A percentile compares a stretch with the other conserved stretches of the same genome.
These are phyloP conservation scores for Orchesella cincta DNA, from an alignment of 1,140 invertebrate genomes.

Conservation along the genomic window DNA sequence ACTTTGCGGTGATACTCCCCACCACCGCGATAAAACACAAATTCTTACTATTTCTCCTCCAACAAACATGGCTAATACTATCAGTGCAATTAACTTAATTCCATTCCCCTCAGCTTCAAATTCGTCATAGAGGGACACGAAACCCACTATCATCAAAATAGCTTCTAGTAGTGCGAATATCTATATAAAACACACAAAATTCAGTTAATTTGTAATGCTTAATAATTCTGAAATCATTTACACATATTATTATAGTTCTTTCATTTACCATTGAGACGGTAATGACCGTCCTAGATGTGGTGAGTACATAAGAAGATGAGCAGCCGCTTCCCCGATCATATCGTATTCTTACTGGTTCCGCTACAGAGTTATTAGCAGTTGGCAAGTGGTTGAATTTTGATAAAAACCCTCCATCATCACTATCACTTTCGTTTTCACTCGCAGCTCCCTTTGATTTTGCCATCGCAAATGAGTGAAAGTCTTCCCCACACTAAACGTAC, in stretches of 20 bases:
- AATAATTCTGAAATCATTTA: not conserved
- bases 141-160: not conserved
- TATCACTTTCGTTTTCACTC: slow-evolving; percentile 15
- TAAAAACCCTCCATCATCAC: slow-evolving; percentile 12
- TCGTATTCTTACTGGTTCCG: not conserved
- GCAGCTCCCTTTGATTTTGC: not conserved
- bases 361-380: not conserved
- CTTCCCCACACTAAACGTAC: no score
- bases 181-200: not conserved
- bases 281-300: not conserved
- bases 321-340: not conserved
- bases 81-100: not conserved
- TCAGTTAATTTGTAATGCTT: not conserved
- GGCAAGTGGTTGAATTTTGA: slow-evolving; percentile 16
- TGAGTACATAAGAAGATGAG: not conserved
- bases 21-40: slow-evolving; percentile 11
- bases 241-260: not conserved
- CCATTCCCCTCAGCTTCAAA: not conserved
- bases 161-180: not conserved
- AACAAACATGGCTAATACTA: not conserved
- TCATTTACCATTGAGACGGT: slow-evolving; percentile 16
- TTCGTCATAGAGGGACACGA: not conserved
- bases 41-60: slow-evolving; percentile 8
- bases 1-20: slow-evolving; percentile 5
- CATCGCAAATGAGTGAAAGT: no score